Conservation (phyloP, 2,797 vertebrate species). For the Pyrocephalus nanus region DNA sequence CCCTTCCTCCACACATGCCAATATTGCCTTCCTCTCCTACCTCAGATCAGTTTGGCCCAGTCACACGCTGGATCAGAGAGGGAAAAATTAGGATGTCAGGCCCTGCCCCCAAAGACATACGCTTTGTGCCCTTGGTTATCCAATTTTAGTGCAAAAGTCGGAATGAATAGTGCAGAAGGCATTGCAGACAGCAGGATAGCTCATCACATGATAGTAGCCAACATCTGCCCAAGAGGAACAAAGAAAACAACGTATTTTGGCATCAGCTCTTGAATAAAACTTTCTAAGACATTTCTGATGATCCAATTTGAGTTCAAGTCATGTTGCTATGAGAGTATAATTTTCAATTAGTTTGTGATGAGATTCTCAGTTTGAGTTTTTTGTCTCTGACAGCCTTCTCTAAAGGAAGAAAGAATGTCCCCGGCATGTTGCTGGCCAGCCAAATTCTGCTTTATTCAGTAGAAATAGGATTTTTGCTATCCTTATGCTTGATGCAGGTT, state of each 20-base stretch:
- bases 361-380: neutral
- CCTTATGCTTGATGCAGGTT: neutral
- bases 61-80: neutral
- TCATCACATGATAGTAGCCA: neutral
- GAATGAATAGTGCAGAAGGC: neutral
- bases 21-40: neutral
- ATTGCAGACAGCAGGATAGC: neutral
- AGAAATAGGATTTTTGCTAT: neutral
- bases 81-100: neutral
- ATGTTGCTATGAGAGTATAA: fast-evolving
- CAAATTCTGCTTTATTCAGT: neutral
- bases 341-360: neutral
- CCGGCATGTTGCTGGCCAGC: neutral
- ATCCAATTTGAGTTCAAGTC: neutral
- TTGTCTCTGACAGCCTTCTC: neutral
- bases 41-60: neutral
- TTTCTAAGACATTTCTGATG: neutral
- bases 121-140: neutral
- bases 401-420: neutral
- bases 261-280: neutral
- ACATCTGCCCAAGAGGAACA: neutral
- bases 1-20: neutral
- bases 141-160: neutral
- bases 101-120: neutral
- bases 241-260: neutral